Evolutionary conservation across 2,113 vertebrate genomes (phyloP).

Genomic region (Ceyx margarethae): DNA sequence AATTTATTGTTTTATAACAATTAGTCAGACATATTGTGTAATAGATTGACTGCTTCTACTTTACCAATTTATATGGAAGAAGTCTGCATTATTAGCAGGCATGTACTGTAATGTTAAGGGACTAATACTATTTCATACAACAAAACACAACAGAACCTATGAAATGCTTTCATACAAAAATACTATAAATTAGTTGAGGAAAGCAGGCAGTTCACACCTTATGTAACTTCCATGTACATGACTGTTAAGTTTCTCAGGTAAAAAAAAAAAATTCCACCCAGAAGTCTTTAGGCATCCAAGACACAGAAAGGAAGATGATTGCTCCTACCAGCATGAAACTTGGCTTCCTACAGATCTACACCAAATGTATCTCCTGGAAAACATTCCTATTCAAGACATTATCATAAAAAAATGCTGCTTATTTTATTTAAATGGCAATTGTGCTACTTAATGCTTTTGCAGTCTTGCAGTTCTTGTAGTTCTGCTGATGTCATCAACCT

Average conservation of each 20-base stretch:
- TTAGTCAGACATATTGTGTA: background rate
- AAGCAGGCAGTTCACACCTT: background rate
- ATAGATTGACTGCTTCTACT: background rate
- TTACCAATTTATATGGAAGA: background rate
- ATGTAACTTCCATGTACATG: background rate
- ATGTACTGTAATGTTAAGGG: background rate
- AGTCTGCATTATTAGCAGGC: background rate
- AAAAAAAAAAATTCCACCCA: background rate
- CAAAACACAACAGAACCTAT: background rate
- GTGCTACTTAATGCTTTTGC: constrained; percentile 76
- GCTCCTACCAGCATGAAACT: constrained; percentile 3
- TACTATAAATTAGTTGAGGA: background rate
- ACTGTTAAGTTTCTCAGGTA: background rate
- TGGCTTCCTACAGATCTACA: constrained; percentile 29
- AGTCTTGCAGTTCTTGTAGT: constrained; percentile 72
- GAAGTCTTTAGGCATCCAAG: background rate
- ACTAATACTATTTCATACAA: background rate
- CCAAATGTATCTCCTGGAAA: constrained; percentile 26
- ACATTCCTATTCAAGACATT: background rate
- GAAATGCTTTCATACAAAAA: background rate
- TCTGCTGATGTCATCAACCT: constrained; percentile 75
- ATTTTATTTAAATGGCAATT: constrained; percentile 50
- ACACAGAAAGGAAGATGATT: background rate
- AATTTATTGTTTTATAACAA: background rate
- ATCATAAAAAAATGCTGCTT: constrained; percentile 56